A percentile compares a stretch with the other conserved stretches of the same genome.
phyloP scores from a whole-genome alignment of 2,113 vertebrate genomes.

The Girardinichthys multiradiatus region DNA sequence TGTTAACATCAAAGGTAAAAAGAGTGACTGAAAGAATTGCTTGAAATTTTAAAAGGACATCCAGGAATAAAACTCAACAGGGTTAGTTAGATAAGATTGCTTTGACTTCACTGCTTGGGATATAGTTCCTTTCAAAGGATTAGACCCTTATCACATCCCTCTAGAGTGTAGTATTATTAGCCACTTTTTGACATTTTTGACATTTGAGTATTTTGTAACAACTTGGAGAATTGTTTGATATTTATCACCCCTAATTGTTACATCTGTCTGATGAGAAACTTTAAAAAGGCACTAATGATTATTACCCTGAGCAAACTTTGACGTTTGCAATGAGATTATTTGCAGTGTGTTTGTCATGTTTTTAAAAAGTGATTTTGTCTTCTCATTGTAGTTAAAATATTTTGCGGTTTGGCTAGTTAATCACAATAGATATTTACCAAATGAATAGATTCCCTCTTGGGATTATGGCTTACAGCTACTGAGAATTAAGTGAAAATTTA shows the following conservation, averaged over 20 bases:
- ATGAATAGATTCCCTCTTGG: too few species aligned
- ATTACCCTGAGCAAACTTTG: too few species aligned
- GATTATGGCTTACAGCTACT: too few species aligned
- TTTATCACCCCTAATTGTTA: neutral
- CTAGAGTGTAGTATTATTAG: neutral
- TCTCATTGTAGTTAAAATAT: too few species aligned
- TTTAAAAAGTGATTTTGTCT: too few species aligned
- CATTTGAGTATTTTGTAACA: slow-evolving; percentile 18
- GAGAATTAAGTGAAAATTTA: too few species aligned
- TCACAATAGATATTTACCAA: too few species aligned
- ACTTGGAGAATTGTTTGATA: neutral
- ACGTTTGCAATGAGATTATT: too few species aligned
- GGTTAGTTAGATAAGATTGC: slow-evolving; percentile 11
- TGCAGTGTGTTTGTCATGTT: too few species aligned
- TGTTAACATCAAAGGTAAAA: slow-evolving; percentile 44
- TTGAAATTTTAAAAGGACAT: slow-evolving; percentile 18
- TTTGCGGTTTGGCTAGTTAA: too few species aligned
- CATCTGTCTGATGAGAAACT: neutral
- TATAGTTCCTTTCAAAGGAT: neutral
- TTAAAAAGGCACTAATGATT: too few species aligned
- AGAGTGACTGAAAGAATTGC: neutral
- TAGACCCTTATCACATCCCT: neutral
- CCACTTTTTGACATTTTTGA: neutral
- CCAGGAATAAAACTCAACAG: slow-evolving; percentile 2
- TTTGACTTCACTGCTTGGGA: neutral